Conservation (phyloP, 2,113 vertebrate genomes). For the Dunckerocampus dactyliophorus region DNA sequence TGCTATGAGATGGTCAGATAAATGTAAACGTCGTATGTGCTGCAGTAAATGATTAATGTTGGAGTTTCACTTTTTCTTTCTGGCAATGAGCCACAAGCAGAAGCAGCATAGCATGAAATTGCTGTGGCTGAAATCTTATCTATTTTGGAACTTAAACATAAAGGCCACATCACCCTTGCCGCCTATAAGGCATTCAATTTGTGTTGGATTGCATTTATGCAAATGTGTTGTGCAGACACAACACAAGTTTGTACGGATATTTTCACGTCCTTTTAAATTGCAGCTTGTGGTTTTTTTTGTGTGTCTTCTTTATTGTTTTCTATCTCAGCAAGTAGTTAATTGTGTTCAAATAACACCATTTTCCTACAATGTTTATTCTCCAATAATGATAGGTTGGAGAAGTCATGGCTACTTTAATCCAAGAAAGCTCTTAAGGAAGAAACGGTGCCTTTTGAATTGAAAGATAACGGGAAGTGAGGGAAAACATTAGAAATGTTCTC, state of each 20-base stretch:
- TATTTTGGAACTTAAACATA: constrained; percentile 32
- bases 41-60: constrained; percentile 44
- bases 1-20: constrained; percentile 21
- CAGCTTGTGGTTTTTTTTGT: background rate
- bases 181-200: constrained; percentile 35
- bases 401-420: background rate
- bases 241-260: constrained; percentile 16
- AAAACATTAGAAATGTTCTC: too few relatives aligned
- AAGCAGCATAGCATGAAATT: constrained; percentile 37
- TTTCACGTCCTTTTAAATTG: constrained; percentile 7
- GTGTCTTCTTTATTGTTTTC: constrained; percentile 12
- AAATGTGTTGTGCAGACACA: constrained; percentile 11
- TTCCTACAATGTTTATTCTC: constrained; percentile 12
- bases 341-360: constrained; percentile 2
- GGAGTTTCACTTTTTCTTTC: constrained; percentile 27
- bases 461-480: background rate
- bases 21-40: constrained; percentile 30
- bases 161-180: constrained; percentile 29
- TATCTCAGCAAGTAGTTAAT: constrained; percentile 4
- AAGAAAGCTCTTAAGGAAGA: background rate
- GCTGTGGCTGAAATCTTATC: constrained; percentile 36
- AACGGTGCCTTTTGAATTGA: background rate
- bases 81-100: constrained; percentile 39
- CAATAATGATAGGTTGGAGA: constrained; percentile 9
- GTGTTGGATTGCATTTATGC: constrained; percentile 17